Base-by-base conservation (phyloP, 2,888 invertebrate species). In the Sarcophaga caerulescens region DNA sequence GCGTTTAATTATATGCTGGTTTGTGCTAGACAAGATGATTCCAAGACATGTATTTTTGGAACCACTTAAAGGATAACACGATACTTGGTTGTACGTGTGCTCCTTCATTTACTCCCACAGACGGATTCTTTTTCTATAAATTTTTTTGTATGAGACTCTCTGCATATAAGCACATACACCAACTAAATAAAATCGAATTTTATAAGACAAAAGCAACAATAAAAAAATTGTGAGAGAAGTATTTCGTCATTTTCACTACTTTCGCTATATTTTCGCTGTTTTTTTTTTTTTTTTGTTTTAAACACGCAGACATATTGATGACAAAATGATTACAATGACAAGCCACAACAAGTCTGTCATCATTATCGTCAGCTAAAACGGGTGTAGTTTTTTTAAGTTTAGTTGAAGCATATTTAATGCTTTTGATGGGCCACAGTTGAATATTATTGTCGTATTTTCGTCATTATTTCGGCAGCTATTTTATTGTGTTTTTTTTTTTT, bases 251-350 rank as follows among this genome's bases (percentile, higher is more conserved):
- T 82, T 85, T 68, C 73, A 45, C 73, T 89, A 88, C 2, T 10
- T 10, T 35, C 35, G 8, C 35, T 35, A 10, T 35, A 35, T 35
- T 35, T 35, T 35, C 35, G 8, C 35, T 2, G 35, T 8, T 35
- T 35, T 10, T 35, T 35, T 35, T 35, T 10, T 35, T 35, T 10
- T 35, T 10, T 35, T 10, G 90, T 88, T 88, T 89, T 89, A 89
- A 89, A 87, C 90, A 89, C 90, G 89, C 91, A 91, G 90, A 91
- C 90, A 91, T 90, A 91, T 91, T 91, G 90, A 91, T 91, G 91
- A 89, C 90, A 90, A 91, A 90, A 91, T 91, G 90, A 91, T 91
- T 91, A 91, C 91, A 89, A 90, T 90, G 90, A 91, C 90, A 87
- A 85, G 85, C 87, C 81, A 85, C 84, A 35, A 35, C 35, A 80